phyloP scores from a whole-genome alignment of 2,888 invertebrate genomes.

The Melanophora roralis region DNA sequence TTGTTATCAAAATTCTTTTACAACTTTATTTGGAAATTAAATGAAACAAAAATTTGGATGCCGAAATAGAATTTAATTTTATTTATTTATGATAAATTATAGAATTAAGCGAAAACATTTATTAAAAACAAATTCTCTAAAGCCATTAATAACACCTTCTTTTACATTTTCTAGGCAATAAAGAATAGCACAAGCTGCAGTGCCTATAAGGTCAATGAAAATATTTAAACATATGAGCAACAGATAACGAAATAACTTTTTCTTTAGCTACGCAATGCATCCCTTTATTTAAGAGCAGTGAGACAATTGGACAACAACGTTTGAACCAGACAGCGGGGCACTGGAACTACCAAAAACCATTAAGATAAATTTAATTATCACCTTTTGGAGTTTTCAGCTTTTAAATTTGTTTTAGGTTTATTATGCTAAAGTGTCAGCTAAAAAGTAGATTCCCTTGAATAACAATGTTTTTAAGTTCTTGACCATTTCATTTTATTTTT shows the following conservation, averaged over 20 bases:
- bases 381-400: constrained; percentile 35
- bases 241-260: not conserved
- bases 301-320: constrained; percentile 9
- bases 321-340: constrained; percentile 23
- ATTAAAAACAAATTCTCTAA: constrained; percentile 51
- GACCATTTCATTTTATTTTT: too few relatives aligned
- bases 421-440: too few relatives aligned
- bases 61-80: not conserved
- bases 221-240: not conserved
- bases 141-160: constrained; percentile 51
- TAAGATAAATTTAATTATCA: constrained; percentile 63
- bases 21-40: constrained; percentile 6
- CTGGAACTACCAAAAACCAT: constrained; percentile 43
- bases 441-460: too few relatives aligned
- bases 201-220: constrained; percentile 37
- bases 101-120: constrained; percentile 51
- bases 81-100: constrained; percentile 46
- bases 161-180: not conserved
- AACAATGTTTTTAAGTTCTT: too few relatives aligned
- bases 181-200: not conserved
- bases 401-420: constrained; percentile 4
- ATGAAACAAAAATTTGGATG: not conserved
- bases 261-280: not conserved
- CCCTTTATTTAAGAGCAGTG: not conserved
- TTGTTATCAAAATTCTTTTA: not conserved